Base-by-base conservation (phyloP, 2,888 invertebrate genomes). In the Hypsopygia costalis region DNA sequence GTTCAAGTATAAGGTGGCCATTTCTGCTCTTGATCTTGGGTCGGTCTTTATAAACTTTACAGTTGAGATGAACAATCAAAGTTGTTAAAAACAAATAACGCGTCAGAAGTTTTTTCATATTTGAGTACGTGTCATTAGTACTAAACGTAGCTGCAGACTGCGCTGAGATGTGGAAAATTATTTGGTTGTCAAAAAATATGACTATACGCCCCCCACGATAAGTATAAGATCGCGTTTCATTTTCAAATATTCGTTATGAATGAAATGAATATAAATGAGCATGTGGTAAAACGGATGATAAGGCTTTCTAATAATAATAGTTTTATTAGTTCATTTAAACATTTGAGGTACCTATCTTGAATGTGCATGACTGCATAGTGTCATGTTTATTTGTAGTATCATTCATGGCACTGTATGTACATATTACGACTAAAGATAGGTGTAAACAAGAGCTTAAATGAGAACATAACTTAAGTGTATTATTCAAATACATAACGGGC, bases 1-100 rank as follows among this genome's bases (percentile, higher is more conserved):
- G 92, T 62, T 93, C 91, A 42, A 98, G 91, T 50, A 93, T 91
- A 16, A 98, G 90, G 78, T 97, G 92, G 30, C 98, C 98, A 85
- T 96, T 25, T 25, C 25, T 6, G n/a, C 25, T 25, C 6, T 25
- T 25, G 25, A 25, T 25, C 25, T 25, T 25, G 1, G 87, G 81
- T 38, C 86, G 91, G 64, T 62, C 95, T 81, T 62, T 91, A 79
- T 49, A 95, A 91, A 25, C 25, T 25, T 82, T 76, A 68, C 85
- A 68, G 20, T 76, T 57, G 2, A 75, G 48, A 42, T 55, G 54
- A 34, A 65, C 54, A 45, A 67, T 52, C 53, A 53, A 70, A 38
- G 68, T 47, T 22, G 65, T 41, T 32, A 76, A 38, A 43, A 72
- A 53, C n/a, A 69, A 46, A 44, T 51, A 63, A 27, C 52, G 51